These are phyloP conservation scores for Formicarius rufipectus DNA, from an alignment of 2,113 vertebrate genomes.

Conservation along the genomic window DNA sequence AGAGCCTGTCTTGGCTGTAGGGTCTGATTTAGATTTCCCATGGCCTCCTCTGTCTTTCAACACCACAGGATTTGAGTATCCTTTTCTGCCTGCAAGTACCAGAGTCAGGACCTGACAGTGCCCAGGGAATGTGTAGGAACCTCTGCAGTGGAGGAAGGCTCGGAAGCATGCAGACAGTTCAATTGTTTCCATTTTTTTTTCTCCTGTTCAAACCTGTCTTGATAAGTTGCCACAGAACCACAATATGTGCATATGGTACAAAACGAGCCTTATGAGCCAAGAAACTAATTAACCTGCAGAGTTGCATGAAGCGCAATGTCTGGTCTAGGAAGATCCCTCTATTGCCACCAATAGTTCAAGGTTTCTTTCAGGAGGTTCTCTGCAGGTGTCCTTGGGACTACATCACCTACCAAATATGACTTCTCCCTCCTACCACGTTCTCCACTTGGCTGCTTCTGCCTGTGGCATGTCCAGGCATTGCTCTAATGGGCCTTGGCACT, in stretches of 20 bases:
- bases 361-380: background rate
- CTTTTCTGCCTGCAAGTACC: background rate
- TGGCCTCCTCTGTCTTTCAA: background rate
- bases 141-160: background rate
- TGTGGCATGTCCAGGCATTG: rapidly evolving
- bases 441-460: background rate
- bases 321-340: background rate
- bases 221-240: background rate
- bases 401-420: background rate
- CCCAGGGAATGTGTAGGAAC: background rate
- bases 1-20: background rate
- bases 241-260: rapidly evolving
- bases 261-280: background rate
- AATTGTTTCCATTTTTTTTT: background rate
- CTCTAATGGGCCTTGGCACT: background rate
- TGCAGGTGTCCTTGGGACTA: background rate
- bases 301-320: background rate
- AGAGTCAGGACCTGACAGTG: background rate
- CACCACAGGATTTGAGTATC: background rate
- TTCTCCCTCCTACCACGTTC: background rate
- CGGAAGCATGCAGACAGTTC: background rate
- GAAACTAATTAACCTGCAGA: background rate
- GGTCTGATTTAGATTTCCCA: background rate
- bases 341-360: background rate
- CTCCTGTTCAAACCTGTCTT: background rate